Conservation (phyloP, 2,797 vertebrate species). For the Harpagifer antarcticus region DNA sequence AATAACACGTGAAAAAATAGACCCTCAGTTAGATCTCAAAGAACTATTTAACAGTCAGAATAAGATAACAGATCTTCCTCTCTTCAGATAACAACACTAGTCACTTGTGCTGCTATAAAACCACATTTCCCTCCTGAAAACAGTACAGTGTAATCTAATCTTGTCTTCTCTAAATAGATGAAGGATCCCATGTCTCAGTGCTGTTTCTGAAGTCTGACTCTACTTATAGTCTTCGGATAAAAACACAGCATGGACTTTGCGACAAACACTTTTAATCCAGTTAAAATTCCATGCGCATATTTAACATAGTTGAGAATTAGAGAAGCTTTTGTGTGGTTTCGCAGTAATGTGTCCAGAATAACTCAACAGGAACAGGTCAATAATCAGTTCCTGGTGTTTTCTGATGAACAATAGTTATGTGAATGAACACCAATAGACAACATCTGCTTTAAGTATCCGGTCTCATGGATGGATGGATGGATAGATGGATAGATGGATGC, state of each 20-base stretch:
- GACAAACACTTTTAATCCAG: slow-evolving; percentile 2
- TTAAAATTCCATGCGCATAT: slow-evolving; percentile 18
- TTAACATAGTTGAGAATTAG: neutral
- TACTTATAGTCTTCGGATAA: neutral
- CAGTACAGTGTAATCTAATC: neutral
- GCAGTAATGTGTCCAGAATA: slow-evolving; percentile 10
- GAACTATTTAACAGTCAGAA: neutral
- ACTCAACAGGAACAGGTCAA: neutral
- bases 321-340: slow-evolving; percentile 12
- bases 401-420: neutral
- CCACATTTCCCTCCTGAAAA: neutral
- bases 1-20: no score
- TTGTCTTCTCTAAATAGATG: neutral
- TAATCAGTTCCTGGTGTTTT: neutral
- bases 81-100: neutral
- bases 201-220: neutral
- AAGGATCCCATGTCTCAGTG: neutral
- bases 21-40: neutral
- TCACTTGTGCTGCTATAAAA: neutral
- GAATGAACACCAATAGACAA: no score
- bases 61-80: neutral
- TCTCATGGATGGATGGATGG: neutral
- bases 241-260: slow-evolving; percentile 5
- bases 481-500: no score
- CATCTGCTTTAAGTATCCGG: neutral